Conservation (phyloP, 2,888 invertebrate species). For the Cephus rjabovi region DNA sequence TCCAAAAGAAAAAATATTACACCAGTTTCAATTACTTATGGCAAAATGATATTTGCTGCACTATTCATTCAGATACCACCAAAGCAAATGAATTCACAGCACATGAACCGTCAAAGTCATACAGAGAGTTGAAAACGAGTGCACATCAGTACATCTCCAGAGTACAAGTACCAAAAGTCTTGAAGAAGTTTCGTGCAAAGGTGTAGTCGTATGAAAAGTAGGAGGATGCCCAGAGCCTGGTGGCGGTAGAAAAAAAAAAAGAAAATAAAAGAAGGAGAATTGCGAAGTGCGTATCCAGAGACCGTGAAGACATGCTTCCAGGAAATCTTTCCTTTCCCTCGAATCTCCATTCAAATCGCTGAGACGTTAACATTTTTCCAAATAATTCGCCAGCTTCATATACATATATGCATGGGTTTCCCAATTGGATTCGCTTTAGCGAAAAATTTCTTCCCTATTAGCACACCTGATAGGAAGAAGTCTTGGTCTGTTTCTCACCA, state of each 20-base stretch:
- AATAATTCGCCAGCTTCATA: neutral
- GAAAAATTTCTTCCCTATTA: neutral
- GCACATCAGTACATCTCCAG: neutral
- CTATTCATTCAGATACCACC: neutral
- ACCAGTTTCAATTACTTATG: neutral
- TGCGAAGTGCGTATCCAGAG: slow-evolving; percentile 60
- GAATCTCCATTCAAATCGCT: slow-evolving; percentile 26
- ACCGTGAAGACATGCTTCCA: slow-evolving; percentile 64
- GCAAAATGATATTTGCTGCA: neutral
- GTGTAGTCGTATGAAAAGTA: slow-evolving; percentile 21
- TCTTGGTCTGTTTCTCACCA: neutral
- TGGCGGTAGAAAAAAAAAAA: neutral
- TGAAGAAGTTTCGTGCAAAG: slow-evolving; percentile 32
- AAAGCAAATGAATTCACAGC: neutral
- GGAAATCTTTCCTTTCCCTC: slow-evolving; percentile 57
- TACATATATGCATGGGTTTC: neutral
- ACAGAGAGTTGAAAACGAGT: neutral
- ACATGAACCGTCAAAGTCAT: neutral
- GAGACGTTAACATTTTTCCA: neutral
- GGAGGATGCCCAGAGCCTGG: slow-evolving; percentile 12
- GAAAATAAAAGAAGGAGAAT: slow-evolving; percentile 45
- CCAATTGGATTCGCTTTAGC: neutral
- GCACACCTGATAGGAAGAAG: neutral
- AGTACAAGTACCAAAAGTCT: neutral
- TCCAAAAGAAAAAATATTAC: neutral